phyloP scores from a whole-genome alignment of 1,140 invertebrate genomes.

The Marisa cornuarietis region DNA sequence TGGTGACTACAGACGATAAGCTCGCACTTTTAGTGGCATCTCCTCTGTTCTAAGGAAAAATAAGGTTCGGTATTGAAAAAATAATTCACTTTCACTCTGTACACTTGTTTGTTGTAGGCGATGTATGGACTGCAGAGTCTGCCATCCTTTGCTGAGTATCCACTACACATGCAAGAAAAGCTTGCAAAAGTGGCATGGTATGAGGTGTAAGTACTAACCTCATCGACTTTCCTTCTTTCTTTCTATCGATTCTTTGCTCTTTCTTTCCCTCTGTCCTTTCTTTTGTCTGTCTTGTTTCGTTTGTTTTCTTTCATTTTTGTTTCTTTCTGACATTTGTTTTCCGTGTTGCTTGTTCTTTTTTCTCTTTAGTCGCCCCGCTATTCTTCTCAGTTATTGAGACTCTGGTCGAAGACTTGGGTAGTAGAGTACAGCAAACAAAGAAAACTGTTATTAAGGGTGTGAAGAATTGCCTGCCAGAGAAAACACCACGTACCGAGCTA shows the following conservation, averaged over 20 bases:
- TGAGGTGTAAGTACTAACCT: slow-evolving; percentile 55
- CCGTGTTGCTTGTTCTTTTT: background rate
- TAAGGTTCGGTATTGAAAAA: too few relatives aligned
- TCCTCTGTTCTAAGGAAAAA: too few relatives aligned
- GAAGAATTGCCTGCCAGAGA: too few relatives aligned
- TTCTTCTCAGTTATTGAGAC: background rate
- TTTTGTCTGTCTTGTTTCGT: background rate
- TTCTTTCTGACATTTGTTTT: background rate
- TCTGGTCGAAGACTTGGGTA: too few relatives aligned
- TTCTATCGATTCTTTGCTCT: background rate
- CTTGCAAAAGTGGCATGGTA: slow-evolving; percentile 61
- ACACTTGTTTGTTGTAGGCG: slow-evolving; percentile 39
- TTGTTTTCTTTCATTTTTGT: background rate
- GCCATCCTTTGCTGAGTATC: slow-evolving; percentile 62
- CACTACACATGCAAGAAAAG: slow-evolving; percentile 64
- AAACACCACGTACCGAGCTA: too few relatives aligned
- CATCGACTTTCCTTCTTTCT: background rate
- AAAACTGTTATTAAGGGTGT: too few relatives aligned
- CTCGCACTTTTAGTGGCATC: too few relatives aligned
- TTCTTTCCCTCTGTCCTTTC: background rate
- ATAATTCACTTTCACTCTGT: background rate
- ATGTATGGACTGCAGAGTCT: slow-evolving; percentile 61
- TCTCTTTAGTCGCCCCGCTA: background rate
- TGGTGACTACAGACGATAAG: too few relatives aligned
- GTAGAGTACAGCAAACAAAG: too few relatives aligned